Conservation (phyloP, 2,113 vertebrate species). For the Crypturellus undulatus region DNA sequence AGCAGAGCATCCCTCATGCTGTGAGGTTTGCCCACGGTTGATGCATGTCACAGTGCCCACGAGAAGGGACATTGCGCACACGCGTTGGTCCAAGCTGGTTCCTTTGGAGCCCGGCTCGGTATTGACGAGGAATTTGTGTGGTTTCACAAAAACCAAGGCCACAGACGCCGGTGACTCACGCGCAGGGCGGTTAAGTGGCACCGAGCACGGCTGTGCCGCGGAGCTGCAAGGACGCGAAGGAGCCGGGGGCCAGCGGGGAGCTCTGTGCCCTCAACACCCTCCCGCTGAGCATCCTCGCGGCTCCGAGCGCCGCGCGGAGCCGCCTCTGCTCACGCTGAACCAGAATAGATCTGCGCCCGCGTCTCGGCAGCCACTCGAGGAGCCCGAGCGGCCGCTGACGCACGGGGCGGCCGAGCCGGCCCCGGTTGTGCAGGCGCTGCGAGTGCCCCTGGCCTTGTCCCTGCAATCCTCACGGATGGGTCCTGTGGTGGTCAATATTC, state of each 20-base stretch:
- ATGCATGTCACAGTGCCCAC: too few species aligned
- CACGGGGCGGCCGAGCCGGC: fast-evolving
- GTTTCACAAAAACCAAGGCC: not conserved
- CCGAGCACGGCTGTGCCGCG: fast-evolving
- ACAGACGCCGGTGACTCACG: not conserved
- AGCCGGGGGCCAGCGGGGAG: not conserved
- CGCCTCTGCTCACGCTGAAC: not conserved
- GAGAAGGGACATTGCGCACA: fast-evolving
- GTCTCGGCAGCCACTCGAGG: not conserved
- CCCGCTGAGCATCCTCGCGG: not conserved
- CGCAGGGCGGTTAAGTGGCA: not conserved
- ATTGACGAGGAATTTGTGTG: not conserved
- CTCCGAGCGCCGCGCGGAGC: fast-evolving
- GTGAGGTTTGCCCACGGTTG: too few species aligned
- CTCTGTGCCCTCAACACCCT: not conserved
- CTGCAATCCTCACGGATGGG: not conserved
- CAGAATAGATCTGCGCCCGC: not conserved
- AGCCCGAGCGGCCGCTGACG: not conserved
- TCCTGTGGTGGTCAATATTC: not conserved
- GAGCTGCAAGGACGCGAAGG: fast-evolving
- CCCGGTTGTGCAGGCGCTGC: not conserved
- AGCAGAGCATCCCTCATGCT: too few species aligned
- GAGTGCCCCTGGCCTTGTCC: not conserved
- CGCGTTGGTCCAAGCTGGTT: not conserved
- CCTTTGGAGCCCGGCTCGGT: not conserved